Percentiles rank a stretch among this genome's conserved stretches.
phyloP scores from a whole-genome alignment of 2,797 vertebrate species.

The Aulostomus chinensis region DNA sequence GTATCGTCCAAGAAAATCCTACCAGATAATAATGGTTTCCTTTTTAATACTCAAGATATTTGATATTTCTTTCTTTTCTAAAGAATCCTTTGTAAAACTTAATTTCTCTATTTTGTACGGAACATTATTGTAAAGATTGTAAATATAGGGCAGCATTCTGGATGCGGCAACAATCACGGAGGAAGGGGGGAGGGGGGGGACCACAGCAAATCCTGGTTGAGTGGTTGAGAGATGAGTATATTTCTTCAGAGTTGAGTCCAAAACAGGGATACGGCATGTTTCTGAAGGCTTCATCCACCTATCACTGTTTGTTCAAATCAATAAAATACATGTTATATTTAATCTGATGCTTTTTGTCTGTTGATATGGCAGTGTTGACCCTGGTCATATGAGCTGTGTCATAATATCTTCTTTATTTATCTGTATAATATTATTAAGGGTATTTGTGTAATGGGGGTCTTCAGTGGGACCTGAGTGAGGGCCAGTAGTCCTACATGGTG shows the following conservation, averaged over 20 bases:
- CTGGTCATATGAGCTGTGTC: no score
- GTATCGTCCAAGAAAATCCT: slow-evolving; percentile 67
- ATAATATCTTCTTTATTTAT: no score
- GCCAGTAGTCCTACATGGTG: no score
- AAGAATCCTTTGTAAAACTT: slow-evolving; percentile 80
- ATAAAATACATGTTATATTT: slow-evolving; percentile 84
- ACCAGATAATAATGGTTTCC: slow-evolving; percentile 61
- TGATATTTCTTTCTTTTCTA: slow-evolving; percentile 76
- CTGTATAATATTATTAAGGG: no score
- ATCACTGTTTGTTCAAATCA: slow-evolving; percentile 82
- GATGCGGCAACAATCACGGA: slow-evolving; percentile 81
- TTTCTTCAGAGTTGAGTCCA: slow-evolving; percentile 58
- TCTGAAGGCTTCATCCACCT: slow-evolving; percentile 76
- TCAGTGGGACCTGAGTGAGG: no score
- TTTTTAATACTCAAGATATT: slow-evolving; percentile 74
- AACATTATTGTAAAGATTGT: slow-evolving; percentile 84
- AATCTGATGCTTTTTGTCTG: slow-evolving; percentile 22
- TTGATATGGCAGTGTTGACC: no score
- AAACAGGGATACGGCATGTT: slow-evolving; percentile 64
- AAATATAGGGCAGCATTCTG: slow-evolving; percentile 81
- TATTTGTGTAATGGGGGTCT: no score
- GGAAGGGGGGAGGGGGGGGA: slow-evolving; percentile 18
- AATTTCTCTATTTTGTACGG: slow-evolving; percentile 84
- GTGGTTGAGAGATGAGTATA: slow-evolving; percentile 58
- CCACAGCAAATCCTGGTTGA: slow-evolving; percentile 1